These are phyloP conservation scores for Drosophila tristis DNA, from an alignment of 1,140 invertebrate genomes.

Conservation along the genomic window DNA sequence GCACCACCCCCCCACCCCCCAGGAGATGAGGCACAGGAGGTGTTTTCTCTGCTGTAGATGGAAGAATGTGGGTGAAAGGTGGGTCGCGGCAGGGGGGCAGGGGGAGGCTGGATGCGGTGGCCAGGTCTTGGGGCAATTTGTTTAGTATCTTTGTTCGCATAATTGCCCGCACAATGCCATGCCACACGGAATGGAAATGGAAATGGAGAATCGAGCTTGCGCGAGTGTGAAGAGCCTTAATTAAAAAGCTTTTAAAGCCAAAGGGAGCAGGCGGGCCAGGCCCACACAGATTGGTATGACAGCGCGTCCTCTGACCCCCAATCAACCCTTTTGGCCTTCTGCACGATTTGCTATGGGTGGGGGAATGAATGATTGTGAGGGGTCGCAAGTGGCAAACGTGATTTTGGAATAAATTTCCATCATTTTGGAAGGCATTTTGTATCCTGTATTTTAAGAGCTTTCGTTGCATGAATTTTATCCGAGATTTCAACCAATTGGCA, in stretches of 20 bases:
- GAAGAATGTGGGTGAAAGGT: too few relatives aligned
- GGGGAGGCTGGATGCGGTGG: background rate
- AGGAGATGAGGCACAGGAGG: too few relatives aligned
- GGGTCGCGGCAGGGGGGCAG: background rate
- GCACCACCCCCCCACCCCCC: background rate
- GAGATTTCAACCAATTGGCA: too few relatives aligned
- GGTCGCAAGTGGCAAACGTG: too few relatives aligned
- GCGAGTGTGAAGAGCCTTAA: constrained; percentile 15
- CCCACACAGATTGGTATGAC: constrained; percentile 20
- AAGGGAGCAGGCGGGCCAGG: background rate
- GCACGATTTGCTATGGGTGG: too few relatives aligned
- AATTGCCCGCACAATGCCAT: constrained; percentile 15
- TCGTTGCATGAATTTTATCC: too few relatives aligned
- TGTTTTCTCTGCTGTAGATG: too few relatives aligned
- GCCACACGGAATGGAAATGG: constrained; percentile 6
- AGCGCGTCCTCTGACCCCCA: background rate
- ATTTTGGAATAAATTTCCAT: too few relatives aligned
- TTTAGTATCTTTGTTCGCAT: constrained; percentile 27
- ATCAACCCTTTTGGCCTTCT: too few relatives aligned
- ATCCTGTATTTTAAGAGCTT: too few relatives aligned
- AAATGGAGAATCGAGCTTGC: constrained; percentile 6
- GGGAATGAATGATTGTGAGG: too few relatives aligned
- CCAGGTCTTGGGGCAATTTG: constrained; percentile 14
- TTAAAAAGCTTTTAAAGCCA: constrained; percentile 26
- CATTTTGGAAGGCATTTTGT: too few relatives aligned